Evolutionary conservation across 2,113 vertebrate genomes (phyloP).

Genomic region (Diadophis punctatus): DNA sequence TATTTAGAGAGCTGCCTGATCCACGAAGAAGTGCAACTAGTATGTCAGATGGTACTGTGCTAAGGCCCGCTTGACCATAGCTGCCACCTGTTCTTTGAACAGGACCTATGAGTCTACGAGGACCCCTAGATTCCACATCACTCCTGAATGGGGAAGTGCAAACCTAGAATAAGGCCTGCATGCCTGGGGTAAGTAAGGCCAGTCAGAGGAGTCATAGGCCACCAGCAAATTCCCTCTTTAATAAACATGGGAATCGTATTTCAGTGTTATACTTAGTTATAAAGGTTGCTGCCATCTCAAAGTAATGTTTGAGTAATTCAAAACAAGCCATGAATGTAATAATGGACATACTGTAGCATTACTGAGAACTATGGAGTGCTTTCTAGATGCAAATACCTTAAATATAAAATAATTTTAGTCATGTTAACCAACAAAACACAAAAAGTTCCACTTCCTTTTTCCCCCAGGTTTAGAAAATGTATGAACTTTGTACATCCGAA

Average conservation of each 20-base stretch:
- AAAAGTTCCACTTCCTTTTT: neutral
- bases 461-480: neutral
- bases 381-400: neutral
- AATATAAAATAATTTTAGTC: neutral
- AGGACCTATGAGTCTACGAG: neutral
- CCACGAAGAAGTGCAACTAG: neutral
- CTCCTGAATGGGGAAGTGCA: neutral
- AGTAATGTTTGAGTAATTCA: neutral
- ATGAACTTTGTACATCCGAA: neutral
- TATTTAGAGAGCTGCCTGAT: neutral
- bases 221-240: neutral
- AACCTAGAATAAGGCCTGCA: neutral
- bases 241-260: neutral
- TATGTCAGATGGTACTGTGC: neutral
- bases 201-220: neutral
- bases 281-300: neutral
- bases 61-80: neutral
- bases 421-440: neutral
- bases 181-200: neutral
- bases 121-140: neutral
- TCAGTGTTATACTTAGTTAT: neutral
- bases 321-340: neutral
- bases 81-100: neutral
- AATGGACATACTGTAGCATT: neutral
- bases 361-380: neutral